These are phyloP conservation scores for Molossus alvarezi DNA, from an alignment of 2,797 vertebrate genomes.

Conservation along the genomic window DNA sequence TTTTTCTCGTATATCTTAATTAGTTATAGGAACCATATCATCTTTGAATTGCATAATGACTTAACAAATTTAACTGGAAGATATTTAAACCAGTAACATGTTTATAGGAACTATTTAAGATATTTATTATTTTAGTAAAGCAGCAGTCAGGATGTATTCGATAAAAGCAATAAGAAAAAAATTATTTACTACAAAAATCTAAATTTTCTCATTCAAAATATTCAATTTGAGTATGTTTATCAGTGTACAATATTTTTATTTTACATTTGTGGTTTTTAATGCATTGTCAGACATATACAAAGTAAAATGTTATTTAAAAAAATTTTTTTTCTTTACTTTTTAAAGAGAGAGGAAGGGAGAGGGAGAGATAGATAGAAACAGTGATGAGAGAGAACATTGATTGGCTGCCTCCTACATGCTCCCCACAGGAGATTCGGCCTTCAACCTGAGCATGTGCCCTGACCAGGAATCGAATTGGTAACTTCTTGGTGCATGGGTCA, in stretches of 20 bases:
- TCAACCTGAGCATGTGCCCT: too few species aligned
- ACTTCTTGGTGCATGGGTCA: too few species aligned
- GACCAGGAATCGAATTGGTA: too few species aligned
- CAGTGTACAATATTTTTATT: conserved; percentile 2
- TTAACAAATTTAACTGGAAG: conserved; percentile 58
- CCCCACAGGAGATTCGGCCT: too few species aligned
- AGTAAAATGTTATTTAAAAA: conserved; percentile 13
- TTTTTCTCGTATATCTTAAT: conserved; percentile 35
- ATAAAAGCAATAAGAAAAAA: conserved; percentile 45
- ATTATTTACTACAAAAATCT: not conserved
- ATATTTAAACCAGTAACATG: conserved; percentile 56
- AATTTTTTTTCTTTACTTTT: too few species aligned
- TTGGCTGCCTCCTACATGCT: too few species aligned
- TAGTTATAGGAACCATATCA: not conserved
- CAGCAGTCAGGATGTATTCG: conserved; percentile 29
- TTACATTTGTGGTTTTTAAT: conserved; percentile 39
- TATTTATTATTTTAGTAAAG: conserved; percentile 32
- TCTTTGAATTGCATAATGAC: conserved; percentile 59
- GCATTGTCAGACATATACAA: not conserved
- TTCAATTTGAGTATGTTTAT: conserved; percentile 57
- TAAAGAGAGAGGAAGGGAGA: too few species aligned
- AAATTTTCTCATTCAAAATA: conserved; percentile 20
- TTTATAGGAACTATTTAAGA: conserved; percentile 35
- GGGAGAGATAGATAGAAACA: too few species aligned
- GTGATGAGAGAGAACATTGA: too few species aligned